Conservation (phyloP, 2,797 vertebrate genomes). For the Botia almorhae region DNA sequence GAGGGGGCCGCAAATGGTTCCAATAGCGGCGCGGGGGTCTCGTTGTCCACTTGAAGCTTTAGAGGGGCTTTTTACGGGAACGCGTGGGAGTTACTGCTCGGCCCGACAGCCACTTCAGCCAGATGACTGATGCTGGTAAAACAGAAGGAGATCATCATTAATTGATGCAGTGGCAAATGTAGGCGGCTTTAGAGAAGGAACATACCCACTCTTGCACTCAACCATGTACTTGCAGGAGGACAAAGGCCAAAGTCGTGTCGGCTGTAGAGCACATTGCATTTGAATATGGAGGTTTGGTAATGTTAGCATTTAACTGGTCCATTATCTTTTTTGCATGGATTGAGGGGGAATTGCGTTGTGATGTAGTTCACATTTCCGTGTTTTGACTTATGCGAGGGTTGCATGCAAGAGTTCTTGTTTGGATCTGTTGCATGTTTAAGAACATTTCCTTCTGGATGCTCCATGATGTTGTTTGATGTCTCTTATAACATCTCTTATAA, state of each 20-base stretch:
- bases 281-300: constrained; percentile 33
- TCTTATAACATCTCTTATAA: neutral
- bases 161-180: constrained; percentile 67
- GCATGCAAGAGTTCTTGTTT: neutral
- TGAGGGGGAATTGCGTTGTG: constrained; percentile 20
- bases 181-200: constrained; percentile 57
- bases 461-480: neutral
- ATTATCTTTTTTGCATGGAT: constrained; percentile 30
- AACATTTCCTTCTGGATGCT: constrained; percentile 14
- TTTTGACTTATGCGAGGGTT: constrained; percentile 21
- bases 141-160: constrained; percentile 64
- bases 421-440: neutral
- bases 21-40: constrained; percentile 55
- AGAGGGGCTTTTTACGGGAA: constrained; percentile 57
- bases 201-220: constrained; percentile 27
- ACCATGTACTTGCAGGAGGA: constrained; percentile 43
- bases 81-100: constrained; percentile 61
- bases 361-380: constrained; percentile 25
- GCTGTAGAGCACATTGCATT: constrained; percentile 51
- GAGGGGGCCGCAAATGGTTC: constrained; percentile 36
- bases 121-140: constrained; percentile 66
- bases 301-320: constrained; percentile 30
- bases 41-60: constrained; percentile 58
- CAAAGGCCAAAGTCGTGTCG: constrained; percentile 57
- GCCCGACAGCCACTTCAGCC: constrained; percentile 56